Base-by-base conservation (phyloP, 2,113 vertebrate genomes). In the Sphyrna mokarran region DNA sequence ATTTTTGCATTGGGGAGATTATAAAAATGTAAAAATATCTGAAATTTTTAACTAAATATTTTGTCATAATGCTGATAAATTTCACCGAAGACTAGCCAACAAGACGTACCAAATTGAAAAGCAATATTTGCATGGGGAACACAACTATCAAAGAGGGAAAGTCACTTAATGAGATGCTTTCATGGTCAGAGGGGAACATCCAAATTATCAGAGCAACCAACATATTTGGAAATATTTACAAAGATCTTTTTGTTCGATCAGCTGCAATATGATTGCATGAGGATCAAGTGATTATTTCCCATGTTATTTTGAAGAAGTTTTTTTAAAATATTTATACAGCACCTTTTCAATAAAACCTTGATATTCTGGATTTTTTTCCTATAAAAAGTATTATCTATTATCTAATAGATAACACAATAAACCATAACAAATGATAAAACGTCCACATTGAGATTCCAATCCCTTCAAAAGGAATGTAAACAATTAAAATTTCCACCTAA, bases 81-180 rank as follows among this genome's bases (percentile, higher is more conserved):
- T 40, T 68, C 37, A 43, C 4, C 48, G 69, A 37, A 43, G 58
- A 91, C 54, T 18, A 63, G 3, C 68, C 37, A 69, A 29, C 13
- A 72, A 23, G 26, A 29, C 48, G 48, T 54, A 72, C 26, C 23
- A 54, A 95, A 76, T 54, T 72, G 69, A 95, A 95, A 95, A 95
- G 69, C 43, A 63, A 90, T 26, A 95, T 33, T 95, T 26, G 68
- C 33, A 68, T 93, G n/a, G 26, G 37, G 54, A 43, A 3, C 4
- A 54, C 43, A 43, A 26, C 40, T 2, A 13, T 16, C 43, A 70
- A 2, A 29, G 14, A n/a, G 26, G 40, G 94, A 54, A 93, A 95
- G 68, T 95, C 40, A 95, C 68, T 72, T 95, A 95, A 95, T 95
- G 94, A 48, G 94, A 95, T 95, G 69, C 14, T 54, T 26, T 2